Evolutionary conservation across 2,888 invertebrate genomes (phyloP).

Genomic region (Pteria penguin): DNA sequence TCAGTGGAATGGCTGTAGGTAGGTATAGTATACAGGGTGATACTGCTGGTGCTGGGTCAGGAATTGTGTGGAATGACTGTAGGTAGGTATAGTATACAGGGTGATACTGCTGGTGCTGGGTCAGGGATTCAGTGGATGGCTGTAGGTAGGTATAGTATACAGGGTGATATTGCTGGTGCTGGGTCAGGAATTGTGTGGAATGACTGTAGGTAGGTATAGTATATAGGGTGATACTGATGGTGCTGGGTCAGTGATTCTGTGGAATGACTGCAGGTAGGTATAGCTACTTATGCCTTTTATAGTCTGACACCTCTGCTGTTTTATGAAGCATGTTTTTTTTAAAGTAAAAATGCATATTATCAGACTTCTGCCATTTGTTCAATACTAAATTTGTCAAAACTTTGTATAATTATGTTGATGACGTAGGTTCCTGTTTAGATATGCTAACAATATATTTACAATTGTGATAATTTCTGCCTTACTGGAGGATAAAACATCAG

Average conservation of each 20-base stretch:
- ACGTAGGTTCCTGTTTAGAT: no score
- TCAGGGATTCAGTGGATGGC: conserved; percentile 98
- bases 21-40: conserved; percentile 85
- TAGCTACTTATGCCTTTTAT: no score
- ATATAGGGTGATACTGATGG: conserved; percentile 91
- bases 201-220: conserved; percentile 94
- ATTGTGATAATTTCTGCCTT: conserved; percentile 95
- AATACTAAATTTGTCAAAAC: no score
- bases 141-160: conserved; percentile 87
- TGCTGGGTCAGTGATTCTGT: conserved; percentile 93
- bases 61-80: conserved; percentile 98
- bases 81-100: conserved; percentile 86
- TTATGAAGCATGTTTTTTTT: no score
- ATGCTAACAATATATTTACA: no score
- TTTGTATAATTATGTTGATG: no score
- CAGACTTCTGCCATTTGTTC: no score
- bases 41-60: conserved; percentile 92
- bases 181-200: conserved; percentile 95
- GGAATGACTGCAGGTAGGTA: conserved; percentile 95
- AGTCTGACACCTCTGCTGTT: no score
- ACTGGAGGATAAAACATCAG: conserved; percentile 94
- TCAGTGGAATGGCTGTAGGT: conserved; percentile 98
- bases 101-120: conserved; percentile 92
- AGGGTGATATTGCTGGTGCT: conserved; percentile 92
- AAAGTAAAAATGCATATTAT: no score